Percentiles rank a stretch among this genome's conserved stretches.
phyloP scores from a whole-genome alignment of 2,113 vertebrate genomes.

The Aplodontia rufa region DNA sequence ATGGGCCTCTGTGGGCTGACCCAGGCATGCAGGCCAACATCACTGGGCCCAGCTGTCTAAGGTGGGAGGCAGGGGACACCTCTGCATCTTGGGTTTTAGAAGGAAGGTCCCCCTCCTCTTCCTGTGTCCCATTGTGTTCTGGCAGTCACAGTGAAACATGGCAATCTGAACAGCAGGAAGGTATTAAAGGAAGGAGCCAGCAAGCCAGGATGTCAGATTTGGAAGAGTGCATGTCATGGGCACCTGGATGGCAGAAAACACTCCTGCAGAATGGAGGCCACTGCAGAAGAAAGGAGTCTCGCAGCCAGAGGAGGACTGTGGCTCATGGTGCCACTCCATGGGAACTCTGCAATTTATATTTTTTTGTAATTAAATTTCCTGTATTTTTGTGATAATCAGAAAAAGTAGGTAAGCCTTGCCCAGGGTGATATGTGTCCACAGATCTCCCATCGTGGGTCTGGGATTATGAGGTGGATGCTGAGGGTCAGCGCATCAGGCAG shows the following conservation, averaged over 20 bases:
- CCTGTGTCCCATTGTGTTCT: rapidly evolving
- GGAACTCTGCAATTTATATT: not conserved
- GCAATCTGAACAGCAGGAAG: not conserved
- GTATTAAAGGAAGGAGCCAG: not conserved
- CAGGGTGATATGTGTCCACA: rapidly evolving
- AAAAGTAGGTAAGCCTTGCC: rapidly evolving
- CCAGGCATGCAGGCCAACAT: not conserved
- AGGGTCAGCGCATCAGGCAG: rapidly evolving
- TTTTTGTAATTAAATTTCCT: not conserved
- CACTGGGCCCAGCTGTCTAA: not conserved
- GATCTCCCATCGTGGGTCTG: rapidly evolving
- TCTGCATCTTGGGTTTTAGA: not conserved
- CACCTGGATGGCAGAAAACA: rapidly evolving
- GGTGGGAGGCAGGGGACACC: not conserved
- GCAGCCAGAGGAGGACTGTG: not conserved
- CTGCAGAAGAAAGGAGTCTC: not conserved
- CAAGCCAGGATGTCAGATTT: rapidly evolving
- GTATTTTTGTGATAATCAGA: not conserved
- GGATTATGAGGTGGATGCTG: not conserved
- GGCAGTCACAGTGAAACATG: not conserved
- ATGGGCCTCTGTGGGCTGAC: not conserved
- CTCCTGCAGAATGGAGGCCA: not conserved
- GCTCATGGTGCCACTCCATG: rapidly evolving
- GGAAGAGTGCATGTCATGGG: rapidly evolving
- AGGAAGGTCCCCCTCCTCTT: not conserved